A percentile compares a stretch with the other conserved stretches of the same genome.
These are phyloP conservation scores for Sarcophilus harrisii DNA, from an alignment of 2,797 vertebrate genomes.

Conservation along the genomic window DNA sequence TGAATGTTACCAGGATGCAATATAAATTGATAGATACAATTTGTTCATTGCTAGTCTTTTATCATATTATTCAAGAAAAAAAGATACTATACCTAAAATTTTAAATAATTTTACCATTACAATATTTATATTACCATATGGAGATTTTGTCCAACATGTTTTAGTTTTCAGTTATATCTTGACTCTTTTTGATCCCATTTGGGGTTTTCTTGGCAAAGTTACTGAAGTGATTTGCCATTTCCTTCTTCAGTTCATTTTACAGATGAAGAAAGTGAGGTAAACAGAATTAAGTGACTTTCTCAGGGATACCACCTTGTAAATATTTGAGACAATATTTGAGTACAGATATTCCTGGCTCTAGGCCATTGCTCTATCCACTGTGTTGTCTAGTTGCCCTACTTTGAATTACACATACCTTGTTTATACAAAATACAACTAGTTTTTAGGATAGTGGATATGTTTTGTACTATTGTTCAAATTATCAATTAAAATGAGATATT, in stretches of 20 bases:
- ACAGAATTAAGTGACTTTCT: neutral
- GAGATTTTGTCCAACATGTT: neutral
- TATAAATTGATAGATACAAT: neutral
- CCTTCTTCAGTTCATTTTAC: neutral
- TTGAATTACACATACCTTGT: neutral
- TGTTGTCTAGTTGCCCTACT: too few species aligned
- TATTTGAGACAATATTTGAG: neutral
- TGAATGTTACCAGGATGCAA: neutral
- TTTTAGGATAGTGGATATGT: neutral
- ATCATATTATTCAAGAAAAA: neutral
- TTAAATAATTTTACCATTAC: neutral
- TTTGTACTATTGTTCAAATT: neutral
- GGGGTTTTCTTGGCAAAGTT: neutral
- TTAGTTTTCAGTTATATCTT: neutral
- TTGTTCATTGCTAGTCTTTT: neutral
- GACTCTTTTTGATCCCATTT: neutral
- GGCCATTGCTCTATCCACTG: neutral
- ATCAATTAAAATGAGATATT: slow-evolving; percentile 19
- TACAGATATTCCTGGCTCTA: neutral
- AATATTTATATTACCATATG: neutral
- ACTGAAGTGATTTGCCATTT: neutral
- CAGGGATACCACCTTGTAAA: neutral
- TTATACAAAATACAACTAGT: neutral
- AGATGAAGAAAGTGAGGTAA: neutral
- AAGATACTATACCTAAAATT: neutral